phyloP scores from a whole-genome alignment of 2,888 invertebrate genomes.

The Meta bourneti region DNA sequence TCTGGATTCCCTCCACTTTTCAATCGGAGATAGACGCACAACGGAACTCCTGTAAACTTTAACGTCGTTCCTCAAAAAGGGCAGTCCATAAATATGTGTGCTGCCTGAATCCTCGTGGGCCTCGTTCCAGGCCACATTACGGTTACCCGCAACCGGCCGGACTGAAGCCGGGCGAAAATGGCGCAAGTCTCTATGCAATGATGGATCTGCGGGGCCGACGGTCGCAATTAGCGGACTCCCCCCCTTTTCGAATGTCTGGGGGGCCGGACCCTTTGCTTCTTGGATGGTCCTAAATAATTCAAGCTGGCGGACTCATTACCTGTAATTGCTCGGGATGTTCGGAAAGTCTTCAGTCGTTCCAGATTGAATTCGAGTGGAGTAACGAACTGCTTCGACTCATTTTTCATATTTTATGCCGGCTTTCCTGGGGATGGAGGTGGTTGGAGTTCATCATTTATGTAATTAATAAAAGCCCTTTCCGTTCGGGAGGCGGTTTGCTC shows the following conservation, averaged over 20 bases:
- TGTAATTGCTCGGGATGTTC: not conserved
- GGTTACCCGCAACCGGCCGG: conserved; percentile 36
- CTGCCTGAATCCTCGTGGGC: conserved; percentile 30
- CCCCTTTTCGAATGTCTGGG: not conserved
- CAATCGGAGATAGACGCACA: not conserved
- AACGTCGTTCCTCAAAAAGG: conserved; percentile 30
- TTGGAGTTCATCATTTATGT: too few relatives aligned
- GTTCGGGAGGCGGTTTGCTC: too few relatives aligned
- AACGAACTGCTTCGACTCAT: not conserved
- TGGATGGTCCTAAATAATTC: conserved; percentile 17
- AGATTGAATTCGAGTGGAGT: not conserved
- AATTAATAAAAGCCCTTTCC: too few relatives aligned
- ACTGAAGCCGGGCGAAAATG: not conserved
- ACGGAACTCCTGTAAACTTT: conserved; percentile 18
- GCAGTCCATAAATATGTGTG: conserved; percentile 36
- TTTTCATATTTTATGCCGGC: too few relatives aligned
- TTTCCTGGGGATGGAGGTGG: too few relatives aligned
- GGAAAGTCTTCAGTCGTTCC: not conserved
- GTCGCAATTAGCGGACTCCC: not conserved
- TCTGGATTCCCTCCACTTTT: not conserved
- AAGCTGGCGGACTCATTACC: not conserved
- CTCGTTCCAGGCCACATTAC: conserved; percentile 18
- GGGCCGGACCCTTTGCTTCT: too few relatives aligned
- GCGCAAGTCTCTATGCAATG: not conserved
- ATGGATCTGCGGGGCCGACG: not conserved